These are phyloP conservation scores for Phrynocephalus versicolor DNA, from an alignment of 2,113 vertebrate genomes.

Conservation along the genomic window DNA sequence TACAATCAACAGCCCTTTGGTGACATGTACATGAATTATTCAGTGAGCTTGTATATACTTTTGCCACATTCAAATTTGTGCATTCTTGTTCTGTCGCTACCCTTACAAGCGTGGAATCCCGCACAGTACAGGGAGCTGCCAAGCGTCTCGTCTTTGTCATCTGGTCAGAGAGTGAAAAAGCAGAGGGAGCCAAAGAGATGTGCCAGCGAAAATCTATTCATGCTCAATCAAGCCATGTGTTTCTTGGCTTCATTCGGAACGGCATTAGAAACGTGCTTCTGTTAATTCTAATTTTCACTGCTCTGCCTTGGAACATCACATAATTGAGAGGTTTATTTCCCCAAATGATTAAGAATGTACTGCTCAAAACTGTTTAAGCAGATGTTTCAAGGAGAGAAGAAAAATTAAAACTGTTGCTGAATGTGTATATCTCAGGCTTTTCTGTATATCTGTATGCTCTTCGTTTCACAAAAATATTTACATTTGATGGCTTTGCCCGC, in stretches of 20 bases:
- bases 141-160: constrained; percentile 14
- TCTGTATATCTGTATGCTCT: no score
- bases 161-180: background rate
- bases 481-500: background rate
- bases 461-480: background rate
- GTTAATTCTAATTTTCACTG: constrained; percentile 12
- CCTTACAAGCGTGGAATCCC: background rate
- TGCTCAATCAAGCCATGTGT: constrained; percentile 13
- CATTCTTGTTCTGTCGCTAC: background rate
- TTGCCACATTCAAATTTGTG: background rate
- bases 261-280: background rate
- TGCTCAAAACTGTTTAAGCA: background rate
- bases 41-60: background rate
- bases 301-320: background rate
- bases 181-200: background rate
- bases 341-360: background rate
- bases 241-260: constrained; percentile 10
- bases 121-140: background rate
- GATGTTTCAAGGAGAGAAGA: no score
- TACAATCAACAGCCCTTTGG: background rate
- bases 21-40: background rate
- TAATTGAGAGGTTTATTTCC: background rate
- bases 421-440: background rate
- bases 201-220: constrained; percentile 25
- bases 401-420: background rate